phyloP scores from a whole-genome alignment of 2,113 vertebrate species.

The Malurus melanocephalus region DNA sequence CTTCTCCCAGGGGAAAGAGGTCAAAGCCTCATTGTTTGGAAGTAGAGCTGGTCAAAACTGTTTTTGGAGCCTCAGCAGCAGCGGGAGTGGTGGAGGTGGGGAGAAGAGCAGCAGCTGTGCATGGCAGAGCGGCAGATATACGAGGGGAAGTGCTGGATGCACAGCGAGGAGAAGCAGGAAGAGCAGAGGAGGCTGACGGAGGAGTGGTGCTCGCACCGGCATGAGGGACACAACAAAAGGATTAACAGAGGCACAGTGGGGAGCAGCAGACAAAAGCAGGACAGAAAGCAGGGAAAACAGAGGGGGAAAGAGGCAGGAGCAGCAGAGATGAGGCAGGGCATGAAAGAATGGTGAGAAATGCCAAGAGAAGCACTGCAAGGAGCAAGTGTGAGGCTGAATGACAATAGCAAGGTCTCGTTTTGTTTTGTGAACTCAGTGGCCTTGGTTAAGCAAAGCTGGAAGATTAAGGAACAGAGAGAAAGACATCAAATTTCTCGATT shows the following conservation, averaged over 20 bases:
- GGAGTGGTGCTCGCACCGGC: background rate
- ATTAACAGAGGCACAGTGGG: background rate
- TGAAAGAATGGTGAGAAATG: background rate
- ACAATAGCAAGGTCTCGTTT: background rate
- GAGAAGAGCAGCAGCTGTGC: conserved; percentile 39
- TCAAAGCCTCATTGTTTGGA: conserved; percentile 67
- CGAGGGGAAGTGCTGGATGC: background rate
- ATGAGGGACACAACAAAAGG: background rate
- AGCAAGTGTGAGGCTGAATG: background rate
- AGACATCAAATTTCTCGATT: background rate
- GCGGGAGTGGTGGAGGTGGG: conserved; percentile 30
- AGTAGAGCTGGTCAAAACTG: conserved; percentile 51
- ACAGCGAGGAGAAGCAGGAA: background rate
- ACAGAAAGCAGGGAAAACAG: background rate
- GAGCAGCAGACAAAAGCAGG: conserved; percentile 10
- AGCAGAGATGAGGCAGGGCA: background rate
- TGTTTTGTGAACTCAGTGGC: background rate
- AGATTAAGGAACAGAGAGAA: background rate
- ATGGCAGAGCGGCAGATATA: background rate
- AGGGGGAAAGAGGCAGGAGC: background rate
- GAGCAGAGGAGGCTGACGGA: background rate
- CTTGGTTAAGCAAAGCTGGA: background rate
- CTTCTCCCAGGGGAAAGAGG: conserved; percentile 66
- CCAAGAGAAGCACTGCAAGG: background rate
- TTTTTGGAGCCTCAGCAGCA: conserved; percentile 42